A percentile compares a stretch with the other conserved stretches of the same genome.
Evolutionary conservation across 2,113 vertebrate genomes (phyloP).

Genomic region (Coturnix japonica): DNA sequence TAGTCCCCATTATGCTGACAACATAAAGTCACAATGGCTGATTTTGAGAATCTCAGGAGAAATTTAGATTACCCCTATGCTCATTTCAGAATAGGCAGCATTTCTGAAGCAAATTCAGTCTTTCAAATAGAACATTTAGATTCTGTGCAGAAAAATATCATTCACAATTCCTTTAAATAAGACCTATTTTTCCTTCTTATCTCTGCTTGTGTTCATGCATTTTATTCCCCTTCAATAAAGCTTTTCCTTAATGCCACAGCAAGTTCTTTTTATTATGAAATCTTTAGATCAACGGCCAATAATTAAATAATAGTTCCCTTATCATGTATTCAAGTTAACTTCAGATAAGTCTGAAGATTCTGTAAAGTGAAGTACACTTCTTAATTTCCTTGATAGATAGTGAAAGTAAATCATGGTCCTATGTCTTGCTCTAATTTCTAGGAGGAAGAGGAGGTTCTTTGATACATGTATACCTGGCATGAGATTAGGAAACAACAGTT

Average conservation of each 20-base stretch:
- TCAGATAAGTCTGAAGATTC: background rate
- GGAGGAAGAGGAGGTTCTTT: too few species aligned
- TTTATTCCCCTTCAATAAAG: background rate
- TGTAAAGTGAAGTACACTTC: background rate
- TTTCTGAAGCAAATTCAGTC: background rate
- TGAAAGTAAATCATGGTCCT: background rate
- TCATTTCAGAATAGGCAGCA: background rate
- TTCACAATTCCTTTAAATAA: background rate
- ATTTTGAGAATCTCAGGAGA: conserved; percentile 8
- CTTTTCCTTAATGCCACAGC: background rate
- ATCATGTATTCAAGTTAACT: background rate
- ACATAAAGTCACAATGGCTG: conserved; percentile 4
- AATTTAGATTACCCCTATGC: background rate
- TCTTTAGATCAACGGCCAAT: background rate
- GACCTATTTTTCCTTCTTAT: background rate
- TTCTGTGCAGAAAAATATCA: background rate
- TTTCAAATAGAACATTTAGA: background rate
- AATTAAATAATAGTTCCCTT: background rate
- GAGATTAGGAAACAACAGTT: too few species aligned
- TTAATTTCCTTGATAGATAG: background rate
- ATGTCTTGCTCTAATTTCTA: too few species aligned
- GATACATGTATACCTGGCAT: too few species aligned
- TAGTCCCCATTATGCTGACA: conserved; percentile 27
- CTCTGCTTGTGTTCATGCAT: background rate
- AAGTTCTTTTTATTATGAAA: background rate